Base-by-base conservation (phyloP, 2,797 vertebrate species). In the Gastrophryne carolinensis region DNA sequence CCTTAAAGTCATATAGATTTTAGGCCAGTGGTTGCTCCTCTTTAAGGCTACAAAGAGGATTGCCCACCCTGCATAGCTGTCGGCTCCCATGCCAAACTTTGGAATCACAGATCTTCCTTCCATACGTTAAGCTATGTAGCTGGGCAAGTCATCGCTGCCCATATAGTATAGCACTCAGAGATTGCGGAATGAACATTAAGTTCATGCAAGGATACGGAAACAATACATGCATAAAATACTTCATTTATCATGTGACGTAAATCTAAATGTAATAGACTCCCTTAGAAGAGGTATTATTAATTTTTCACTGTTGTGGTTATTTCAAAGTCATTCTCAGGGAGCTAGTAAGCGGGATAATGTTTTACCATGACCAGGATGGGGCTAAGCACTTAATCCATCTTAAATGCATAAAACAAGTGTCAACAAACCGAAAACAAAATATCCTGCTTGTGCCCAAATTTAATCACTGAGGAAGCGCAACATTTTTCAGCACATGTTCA, bases 401-500 rank as follows among this genome's bases (percentile, higher is more conserved):
- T 60, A 53, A 64, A 52, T 13, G 11, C 26, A 65, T 65, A 61
- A 37, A 74, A 58, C 49, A 52, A 39, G 32, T 75, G 56, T 61
- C 47, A 68, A 73, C 70, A 75, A 72, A 50, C 15, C 39, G 63
- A 67, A 67, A 58, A 66, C 23, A 64, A 21, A 27, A 70, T 49
- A 30, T 61, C 24, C 32, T 71, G 37, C 6, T 57, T 63, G 39
- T 57, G 75, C 29, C 75, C 60, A 71, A 77, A 49, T 65, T 27
- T 37, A 64, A 68, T 64, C 67, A 71, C 30, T 27, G 29, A 27
- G 60, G 56, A 61, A 74, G 57, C 17, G 50, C 24, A 35, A 78
- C 21, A 37, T 37, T 70, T 71, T 78, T 72, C 57, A 76, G 66
- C 57, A 76, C 58, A 63, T 70, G 74, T 63, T 26, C 12, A 58